phyloP scores from a whole-genome alignment of 1,140 invertebrate genomes.

The Hypsibius dujardini region DNA sequence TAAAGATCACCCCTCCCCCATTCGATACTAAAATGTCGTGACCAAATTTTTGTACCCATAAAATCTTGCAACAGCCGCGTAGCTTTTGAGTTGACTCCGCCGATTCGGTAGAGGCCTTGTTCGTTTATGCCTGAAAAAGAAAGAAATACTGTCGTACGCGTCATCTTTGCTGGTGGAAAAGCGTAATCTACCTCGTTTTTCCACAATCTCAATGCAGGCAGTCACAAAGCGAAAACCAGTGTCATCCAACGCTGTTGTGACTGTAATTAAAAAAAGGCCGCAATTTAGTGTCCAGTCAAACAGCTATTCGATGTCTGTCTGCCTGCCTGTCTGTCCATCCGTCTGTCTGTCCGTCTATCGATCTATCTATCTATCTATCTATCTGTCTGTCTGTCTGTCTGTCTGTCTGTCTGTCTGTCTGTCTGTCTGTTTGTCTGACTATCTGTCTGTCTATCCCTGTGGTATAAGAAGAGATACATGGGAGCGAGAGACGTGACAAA shows the following conservation, averaged over 20 bases:
- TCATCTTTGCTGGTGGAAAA: neutral
- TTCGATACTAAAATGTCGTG: neutral
- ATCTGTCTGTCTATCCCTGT: too few relatives aligned
- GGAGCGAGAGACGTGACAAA: neutral
- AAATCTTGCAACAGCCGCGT: conserved; percentile 54
- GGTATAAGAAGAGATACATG: too few relatives aligned
- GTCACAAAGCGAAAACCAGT: conserved; percentile 71
- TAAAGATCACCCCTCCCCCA: neutral
- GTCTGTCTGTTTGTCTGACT: too few relatives aligned
- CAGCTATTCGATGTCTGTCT: too few relatives aligned
- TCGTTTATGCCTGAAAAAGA: conserved; percentile 55
- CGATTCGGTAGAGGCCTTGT: conserved; percentile 76
- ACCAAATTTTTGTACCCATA: conserved; percentile 41
- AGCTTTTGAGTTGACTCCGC: conserved; percentile 85
- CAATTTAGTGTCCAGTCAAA: neutral
- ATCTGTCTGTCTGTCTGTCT: too few relatives aligned
- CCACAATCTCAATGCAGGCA: conserved; percentile 61
- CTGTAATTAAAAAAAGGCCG: neutral
- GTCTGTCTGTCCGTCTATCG: too few relatives aligned
- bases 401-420: too few relatives aligned
- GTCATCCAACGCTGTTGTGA: conserved; percentile 52
- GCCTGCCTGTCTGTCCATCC: too few relatives aligned
- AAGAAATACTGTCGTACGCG: too few relatives aligned
- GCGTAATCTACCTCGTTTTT: conserved; percentile 46
- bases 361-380: too few relatives aligned